Percentiles rank a stretch among this genome's conserved stretches.
These are phyloP conservation scores for Stenoptilia bipunctidactyla DNA, from an alignment of 2,888 invertebrate genomes.

Conservation along the genomic window DNA sequence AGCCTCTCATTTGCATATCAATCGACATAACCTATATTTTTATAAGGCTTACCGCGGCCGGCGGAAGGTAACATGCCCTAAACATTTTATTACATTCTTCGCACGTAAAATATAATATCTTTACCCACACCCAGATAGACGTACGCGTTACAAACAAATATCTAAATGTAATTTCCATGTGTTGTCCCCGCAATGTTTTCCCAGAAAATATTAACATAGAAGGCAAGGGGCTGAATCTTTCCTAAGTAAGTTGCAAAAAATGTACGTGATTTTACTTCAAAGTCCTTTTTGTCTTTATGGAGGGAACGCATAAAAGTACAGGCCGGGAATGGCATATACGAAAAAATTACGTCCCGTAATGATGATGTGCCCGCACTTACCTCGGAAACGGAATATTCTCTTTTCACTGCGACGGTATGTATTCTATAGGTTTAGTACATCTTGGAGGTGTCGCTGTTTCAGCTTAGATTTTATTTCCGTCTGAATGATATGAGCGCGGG, in stretches of 20 bases:
- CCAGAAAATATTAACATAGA: conserved; percentile 70
- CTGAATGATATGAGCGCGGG: neutral
- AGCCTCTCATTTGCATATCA: conserved; percentile 60
- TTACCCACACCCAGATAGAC: conserved; percentile 50
- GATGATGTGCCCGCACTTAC: conserved; percentile 66
- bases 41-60: conserved; percentile 19
- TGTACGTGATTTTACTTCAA: conserved; percentile 72
- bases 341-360: conserved; percentile 68
- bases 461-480: neutral
- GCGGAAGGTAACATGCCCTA: conserved; percentile 26
- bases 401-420: conserved; percentile 58
- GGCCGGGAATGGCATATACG: conserved; percentile 64
- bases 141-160: conserved; percentile 66
- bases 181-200: conserved; percentile 70
- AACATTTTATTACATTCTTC: conserved; percentile 67
- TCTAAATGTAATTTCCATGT: conserved; percentile 72
- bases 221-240: conserved; percentile 68
- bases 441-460: conserved; percentile 9
- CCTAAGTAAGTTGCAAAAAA: conserved; percentile 72
- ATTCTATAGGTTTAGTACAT: conserved; percentile 46
- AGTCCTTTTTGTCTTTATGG: conserved; percentile 71
- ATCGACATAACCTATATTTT: conserved; percentile 51
- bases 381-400: conserved; percentile 63
- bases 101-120: conserved; percentile 71
- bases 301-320: conserved; percentile 67